phyloP scores from a whole-genome alignment of 2,113 vertebrate species.

The Nothobranchius furzeri region DNA sequence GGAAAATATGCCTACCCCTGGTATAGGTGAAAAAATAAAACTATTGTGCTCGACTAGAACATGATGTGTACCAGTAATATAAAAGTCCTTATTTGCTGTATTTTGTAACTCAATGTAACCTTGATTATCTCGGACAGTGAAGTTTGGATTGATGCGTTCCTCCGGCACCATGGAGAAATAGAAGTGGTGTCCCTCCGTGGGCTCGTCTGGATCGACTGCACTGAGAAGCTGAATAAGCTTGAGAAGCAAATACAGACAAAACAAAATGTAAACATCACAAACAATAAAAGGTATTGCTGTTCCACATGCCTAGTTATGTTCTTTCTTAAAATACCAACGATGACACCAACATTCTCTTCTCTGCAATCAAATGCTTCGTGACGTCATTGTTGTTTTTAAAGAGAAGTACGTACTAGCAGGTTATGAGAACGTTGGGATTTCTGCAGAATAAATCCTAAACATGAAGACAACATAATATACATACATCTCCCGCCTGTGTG shows the following conservation, averaged over 20 bases:
- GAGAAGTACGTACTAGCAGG: no score
- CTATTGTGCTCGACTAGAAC: no score
- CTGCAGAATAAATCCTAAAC: conserved; percentile 23
- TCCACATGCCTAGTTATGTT: background rate
- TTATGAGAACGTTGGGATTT: no score
- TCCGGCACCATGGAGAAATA: conserved; percentile 84
- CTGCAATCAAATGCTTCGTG: background rate
- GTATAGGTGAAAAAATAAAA: no score
- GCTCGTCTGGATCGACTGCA: conserved; percentile 87
- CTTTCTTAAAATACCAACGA: background rate
- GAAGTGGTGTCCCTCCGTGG: conserved; percentile 83
- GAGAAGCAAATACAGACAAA: conserved; percentile 40
- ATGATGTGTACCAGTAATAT: no score
- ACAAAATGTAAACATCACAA: background rate
- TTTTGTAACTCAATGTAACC: conserved; percentile 66
- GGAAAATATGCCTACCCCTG: no score
- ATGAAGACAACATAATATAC: conserved; percentile 50
- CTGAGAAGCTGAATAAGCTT: conserved; percentile 89
- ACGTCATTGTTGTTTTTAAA: background rate
- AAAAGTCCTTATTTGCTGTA: no score
- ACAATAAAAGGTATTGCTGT: background rate
- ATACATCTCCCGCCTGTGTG: conserved; percentile 85
- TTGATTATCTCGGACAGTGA: conserved; percentile 89
- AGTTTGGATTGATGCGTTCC: conserved; percentile 82
- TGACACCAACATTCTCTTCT: background rate